Conservation (phyloP, 1,140 invertebrate genomes). For the Goniozus legneri region DNA sequence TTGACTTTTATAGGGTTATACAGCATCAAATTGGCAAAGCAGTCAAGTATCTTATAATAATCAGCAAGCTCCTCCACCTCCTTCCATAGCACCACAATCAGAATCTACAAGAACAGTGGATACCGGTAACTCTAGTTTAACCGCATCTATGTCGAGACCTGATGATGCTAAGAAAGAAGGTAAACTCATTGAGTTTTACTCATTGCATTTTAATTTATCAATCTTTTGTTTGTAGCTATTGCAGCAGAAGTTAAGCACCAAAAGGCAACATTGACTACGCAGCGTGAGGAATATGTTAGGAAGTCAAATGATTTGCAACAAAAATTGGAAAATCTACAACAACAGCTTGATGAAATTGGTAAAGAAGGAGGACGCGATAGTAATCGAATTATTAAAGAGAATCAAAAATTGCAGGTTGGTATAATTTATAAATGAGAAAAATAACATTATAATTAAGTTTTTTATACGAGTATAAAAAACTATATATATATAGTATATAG, state of each 20-base stretch:
- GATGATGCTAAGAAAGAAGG: slow-evolving; percentile 54
- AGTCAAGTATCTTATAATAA: slow-evolving; percentile 45
- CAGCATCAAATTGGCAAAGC: slow-evolving; percentile 46
- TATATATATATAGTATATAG: neutral
- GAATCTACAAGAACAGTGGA: slow-evolving; percentile 35
- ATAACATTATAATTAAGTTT: neutral
- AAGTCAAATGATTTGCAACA: slow-evolving; percentile 67
- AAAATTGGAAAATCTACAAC: slow-evolving; percentile 71
- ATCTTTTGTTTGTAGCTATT: too few species aligned
- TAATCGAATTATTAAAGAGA: slow-evolving; percentile 71
- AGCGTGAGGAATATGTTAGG: slow-evolving; percentile 73
- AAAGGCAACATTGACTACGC: slow-evolving; percentile 70
- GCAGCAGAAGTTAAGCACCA: slow-evolving; percentile 77
- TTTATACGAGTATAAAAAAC: neutral
- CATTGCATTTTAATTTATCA: too few species aligned
- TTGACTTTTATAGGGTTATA: slow-evolving; percentile 46
- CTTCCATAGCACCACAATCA: slow-evolving; percentile 25
- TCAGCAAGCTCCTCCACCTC: slow-evolving; percentile 42
- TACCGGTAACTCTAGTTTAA: slow-evolving; percentile 25
- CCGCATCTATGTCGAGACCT: slow-evolving; percentile 33
- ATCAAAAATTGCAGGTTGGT: slow-evolving; percentile 78
- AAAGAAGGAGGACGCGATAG: slow-evolving; percentile 64
- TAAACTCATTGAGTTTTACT: slow-evolving; percentile 16
- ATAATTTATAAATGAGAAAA: slow-evolving; percentile 36
- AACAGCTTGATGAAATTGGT: slow-evolving; percentile 71